Conservation (phyloP, 37 sponge, comb jelly and placozoan genomes). For the Ephydatia muelleri region DNA sequence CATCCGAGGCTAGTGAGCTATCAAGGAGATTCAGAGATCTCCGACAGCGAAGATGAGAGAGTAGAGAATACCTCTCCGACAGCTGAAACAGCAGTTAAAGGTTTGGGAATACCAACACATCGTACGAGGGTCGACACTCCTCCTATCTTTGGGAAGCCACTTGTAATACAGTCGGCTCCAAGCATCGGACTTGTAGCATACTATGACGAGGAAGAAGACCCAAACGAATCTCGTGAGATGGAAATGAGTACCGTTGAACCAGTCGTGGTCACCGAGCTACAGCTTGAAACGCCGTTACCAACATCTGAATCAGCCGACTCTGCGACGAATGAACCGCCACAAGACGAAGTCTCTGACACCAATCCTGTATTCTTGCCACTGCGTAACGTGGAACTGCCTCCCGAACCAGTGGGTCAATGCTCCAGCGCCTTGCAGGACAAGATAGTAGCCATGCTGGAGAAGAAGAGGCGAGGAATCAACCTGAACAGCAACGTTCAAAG, state of each 20-base stretch:
- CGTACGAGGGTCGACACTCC: not conserved
- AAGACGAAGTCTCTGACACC: not conserved
- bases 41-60: slow-evolving; percentile 51
- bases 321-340: not conserved
- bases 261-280: not conserved
- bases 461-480: slow-evolving; percentile 32
- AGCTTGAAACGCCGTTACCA: not conserved
- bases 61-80: not conserved
- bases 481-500: slow-evolving; percentile 43
- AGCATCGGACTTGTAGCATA: slow-evolving; percentile 46
- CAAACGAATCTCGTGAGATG: slow-evolving; percentile 6
- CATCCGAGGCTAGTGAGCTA: slow-evolving; percentile 41
- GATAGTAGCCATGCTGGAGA: slow-evolving; percentile 50
- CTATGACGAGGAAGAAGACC: slow-evolving; percentile 52
- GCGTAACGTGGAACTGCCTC: slow-evolving; percentile 5
- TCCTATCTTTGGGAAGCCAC: slow-evolving; percentile 11
- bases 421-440: slow-evolving; percentile 46
- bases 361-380: slow-evolving; percentile 9
- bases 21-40: slow-evolving; percentile 53
- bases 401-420: slow-evolving; percentile 32
- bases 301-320: not conserved
- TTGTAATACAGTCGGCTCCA: slow-evolving; percentile 53
- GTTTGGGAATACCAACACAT: slow-evolving; percentile 30
- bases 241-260: not conserved
- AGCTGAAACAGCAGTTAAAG: not conserved